Evolutionary conservation across 2,888 invertebrate genomes (phyloP), one percentile per base, ranked within the genome.

Genomic region (Leptopilina drosophilae): DNA sequence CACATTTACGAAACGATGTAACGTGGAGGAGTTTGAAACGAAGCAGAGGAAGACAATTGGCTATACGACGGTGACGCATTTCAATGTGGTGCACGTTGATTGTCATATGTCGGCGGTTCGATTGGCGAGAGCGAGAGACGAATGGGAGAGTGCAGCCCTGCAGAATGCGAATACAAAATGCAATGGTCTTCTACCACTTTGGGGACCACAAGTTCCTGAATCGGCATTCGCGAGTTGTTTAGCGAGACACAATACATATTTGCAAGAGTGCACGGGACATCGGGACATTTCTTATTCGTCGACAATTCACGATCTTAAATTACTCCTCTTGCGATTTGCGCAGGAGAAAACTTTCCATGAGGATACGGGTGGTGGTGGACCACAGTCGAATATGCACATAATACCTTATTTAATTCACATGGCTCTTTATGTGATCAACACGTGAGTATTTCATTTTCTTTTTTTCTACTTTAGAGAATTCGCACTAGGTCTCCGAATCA

Each of bases 141-240:
- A 99, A 92, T 99, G 99, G 99, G 99, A 99, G 91, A 97, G 98
- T 81, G 99, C 99, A 0, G 98, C 98, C 6, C 93, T 99, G 64
- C 99, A 99, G 92, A 99, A 99, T 92, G 98, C 98, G 1, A 99
- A 99, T 89, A 99, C 99, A 0, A 96, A 97, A 84, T 99, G 99
- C 92, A 99, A 99, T 92, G 99, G 99, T 0, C 93, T 99, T 82
- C 93, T 99, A 85, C 99, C 99, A 0, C 93, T 99, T 73, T 99
- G 99, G 98, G 99, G 99, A 0, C 98, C 98, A 7, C 96, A 97
- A 88, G 98, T 98, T 7, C 96, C 97, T 0, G 98, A 98, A 91
- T 96, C 97, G 0, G 96, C 97, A 0, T 98, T 98, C 92, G 98
- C 98, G 1, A 97, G 97, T 87, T 98, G 98, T 87, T 94, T 99